These are phyloP conservation scores for Albula goreensis DNA, from an alignment of 2,113 vertebrate genomes.

Conservation along the genomic window DNA sequence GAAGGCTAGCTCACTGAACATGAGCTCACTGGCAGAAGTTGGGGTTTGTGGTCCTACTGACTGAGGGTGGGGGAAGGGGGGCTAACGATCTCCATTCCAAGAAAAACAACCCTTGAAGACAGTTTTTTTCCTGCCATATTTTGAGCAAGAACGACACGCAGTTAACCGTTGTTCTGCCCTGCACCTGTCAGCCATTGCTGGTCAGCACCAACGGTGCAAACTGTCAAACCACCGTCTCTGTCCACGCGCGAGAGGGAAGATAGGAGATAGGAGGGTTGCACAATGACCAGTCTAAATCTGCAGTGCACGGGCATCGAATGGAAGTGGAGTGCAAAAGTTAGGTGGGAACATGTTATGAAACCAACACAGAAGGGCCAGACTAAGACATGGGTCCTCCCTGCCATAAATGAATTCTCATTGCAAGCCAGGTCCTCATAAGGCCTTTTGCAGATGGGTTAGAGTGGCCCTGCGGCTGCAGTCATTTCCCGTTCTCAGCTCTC, in stretches of 20 bases:
- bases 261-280: no score
- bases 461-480: background rate
- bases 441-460: background rate
- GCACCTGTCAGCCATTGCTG: conserved; percentile 32
- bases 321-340: background rate
- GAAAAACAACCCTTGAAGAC: conserved; percentile 36
- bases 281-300: background rate
- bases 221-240: background rate
- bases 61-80: background rate
- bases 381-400: no score
- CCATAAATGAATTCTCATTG: no score
- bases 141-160: conserved; percentile 6
- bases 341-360: background rate
- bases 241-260: background rate
- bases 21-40: background rate
- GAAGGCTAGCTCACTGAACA: conserved; percentile 6
- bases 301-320: background rate
- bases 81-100: conserved; percentile 34
- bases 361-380: background rate
- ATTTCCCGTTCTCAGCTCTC: background rate
- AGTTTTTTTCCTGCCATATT: conserved; percentile 5
- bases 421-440: no score
- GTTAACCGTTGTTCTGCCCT: conserved; percentile 28
- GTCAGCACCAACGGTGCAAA: conserved; percentile 12
- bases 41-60: conserved; percentile 23